Evolutionary conservation across 2,888 invertebrate genomes (phyloP).

Genomic region (Campoplex nolae): DNA sequence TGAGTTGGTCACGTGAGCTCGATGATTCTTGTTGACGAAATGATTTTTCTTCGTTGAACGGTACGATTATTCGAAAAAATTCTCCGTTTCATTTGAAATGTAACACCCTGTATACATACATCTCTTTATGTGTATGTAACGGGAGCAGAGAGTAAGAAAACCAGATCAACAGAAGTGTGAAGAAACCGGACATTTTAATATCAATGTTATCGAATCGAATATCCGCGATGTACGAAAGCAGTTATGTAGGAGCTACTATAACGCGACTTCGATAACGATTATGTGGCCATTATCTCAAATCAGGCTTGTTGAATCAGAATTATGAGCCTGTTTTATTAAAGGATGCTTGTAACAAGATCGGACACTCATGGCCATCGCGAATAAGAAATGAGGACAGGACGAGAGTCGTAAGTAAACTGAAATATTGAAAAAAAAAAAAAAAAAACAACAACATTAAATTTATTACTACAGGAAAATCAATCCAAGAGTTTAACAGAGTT

Average conservation of each 20-base stretch:
- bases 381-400: background rate
- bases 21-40: no score
- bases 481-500: background rate
- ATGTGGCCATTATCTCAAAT: constrained; percentile 53
- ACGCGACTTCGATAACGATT: constrained; percentile 59
- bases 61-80: background rate
- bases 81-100: background rate
- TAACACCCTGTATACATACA: background rate
- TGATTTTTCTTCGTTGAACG: no score
- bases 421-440: background rate
- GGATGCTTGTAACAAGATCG: constrained; percentile 24
- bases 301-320: constrained; percentile 27
- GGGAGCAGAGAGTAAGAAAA: background rate
- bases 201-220: constrained; percentile 58
- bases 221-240: constrained; percentile 46
- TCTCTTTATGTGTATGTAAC: background rate
- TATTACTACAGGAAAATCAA: background rate
- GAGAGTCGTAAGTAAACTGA: background rate
- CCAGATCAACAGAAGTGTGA: constrained; percentile 13
- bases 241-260: constrained; percentile 44
- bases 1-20: no score
- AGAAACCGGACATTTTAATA: constrained; percentile 51
- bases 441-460: background rate
- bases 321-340: constrained; percentile 40
- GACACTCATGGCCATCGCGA: constrained; percentile 25